A percentile compares a stretch with the other conserved stretches of the same genome.
These are phyloP conservation scores for Lagopus leucura DNA, from an alignment of 2,113 vertebrate genomes.

Conservation along the genomic window DNA sequence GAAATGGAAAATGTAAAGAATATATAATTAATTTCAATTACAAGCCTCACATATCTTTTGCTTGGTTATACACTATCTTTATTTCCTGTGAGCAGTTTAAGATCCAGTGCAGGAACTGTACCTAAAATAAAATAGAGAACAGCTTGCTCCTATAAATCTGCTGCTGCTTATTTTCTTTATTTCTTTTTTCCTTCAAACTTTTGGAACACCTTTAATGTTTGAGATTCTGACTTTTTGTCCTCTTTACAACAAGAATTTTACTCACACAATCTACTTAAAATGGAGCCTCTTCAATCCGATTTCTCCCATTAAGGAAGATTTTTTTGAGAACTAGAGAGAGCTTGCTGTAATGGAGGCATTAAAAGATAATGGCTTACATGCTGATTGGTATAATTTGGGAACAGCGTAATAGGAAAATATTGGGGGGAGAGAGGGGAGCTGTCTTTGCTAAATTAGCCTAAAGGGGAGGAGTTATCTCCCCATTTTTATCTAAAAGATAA, in stretches of 20 bases:
- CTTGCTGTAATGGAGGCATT: slow-evolving; percentile 65
- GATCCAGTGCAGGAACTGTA: slow-evolving; percentile 39
- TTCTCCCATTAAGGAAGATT: slow-evolving; percentile 58
- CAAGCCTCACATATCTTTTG: slow-evolving; percentile 62
- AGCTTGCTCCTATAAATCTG: slow-evolving; percentile 7
- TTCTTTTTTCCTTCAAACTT: background rate
- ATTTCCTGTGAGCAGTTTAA: slow-evolving; percentile 58
- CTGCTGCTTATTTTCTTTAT: background rate
- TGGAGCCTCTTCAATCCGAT: slow-evolving; percentile 57
- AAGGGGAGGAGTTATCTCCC: slow-evolving; percentile 50
- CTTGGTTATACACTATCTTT: slow-evolving; percentile 56
- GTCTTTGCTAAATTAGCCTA: slow-evolving; percentile 40
- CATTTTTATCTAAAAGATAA: slow-evolving; percentile 46
- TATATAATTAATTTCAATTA: slow-evolving; percentile 84
- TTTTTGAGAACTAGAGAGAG: slow-evolving; percentile 65
- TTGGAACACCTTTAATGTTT: slow-evolving; percentile 20
- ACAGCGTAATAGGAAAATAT: slow-evolving; percentile 60
- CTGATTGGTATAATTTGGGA: slow-evolving; percentile 72
- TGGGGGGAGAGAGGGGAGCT: slow-evolving; percentile 15
- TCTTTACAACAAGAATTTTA: slow-evolving; percentile 43
- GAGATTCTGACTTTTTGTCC: slow-evolving; percentile 55
- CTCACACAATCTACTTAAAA: slow-evolving; percentile 52
- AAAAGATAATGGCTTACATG: slow-evolving; percentile 69
- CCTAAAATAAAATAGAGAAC: slow-evolving; percentile 58
- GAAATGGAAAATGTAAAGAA: slow-evolving; percentile 79